Evolutionary conservation across 2,113 vertebrate species (phyloP).

Genomic region (Callaeas wilsoni): DNA sequence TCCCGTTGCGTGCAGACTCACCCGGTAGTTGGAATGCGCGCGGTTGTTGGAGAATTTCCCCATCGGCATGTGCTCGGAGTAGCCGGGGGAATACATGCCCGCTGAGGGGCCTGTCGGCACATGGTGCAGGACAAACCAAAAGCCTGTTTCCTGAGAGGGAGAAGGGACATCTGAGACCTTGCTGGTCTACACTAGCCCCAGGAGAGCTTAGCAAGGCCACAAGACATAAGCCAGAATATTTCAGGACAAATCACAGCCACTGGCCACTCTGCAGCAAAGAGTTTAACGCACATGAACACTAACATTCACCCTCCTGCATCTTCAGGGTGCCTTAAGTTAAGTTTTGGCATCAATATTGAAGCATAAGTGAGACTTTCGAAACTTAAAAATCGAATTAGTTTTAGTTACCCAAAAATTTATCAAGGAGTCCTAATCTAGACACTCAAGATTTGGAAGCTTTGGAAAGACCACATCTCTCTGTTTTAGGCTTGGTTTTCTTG

Average conservation of each 20-base stretch:
- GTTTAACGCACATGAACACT: rapidly evolving
- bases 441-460: background rate
- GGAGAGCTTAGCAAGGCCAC: background rate
- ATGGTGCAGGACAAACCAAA: constrained; percentile 97
- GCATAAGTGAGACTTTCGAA: background rate
- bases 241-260: background rate
- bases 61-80: constrained; percentile 88
- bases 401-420: background rate
- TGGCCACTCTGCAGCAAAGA: background rate
- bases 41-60: constrained; percentile 92
- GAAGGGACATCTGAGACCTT: background rate
- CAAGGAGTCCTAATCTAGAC: background rate
- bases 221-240: background rate
- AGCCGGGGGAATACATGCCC: constrained; percentile 89
- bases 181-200: background rate
- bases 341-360: background rate
- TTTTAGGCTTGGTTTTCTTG: background rate
- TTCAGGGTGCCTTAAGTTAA: background rate
- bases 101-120: constrained; percentile 91
- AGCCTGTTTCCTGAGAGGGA: constrained; percentile 87
- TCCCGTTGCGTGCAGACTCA: constrained; percentile 66
- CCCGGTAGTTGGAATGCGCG: constrained; percentile 95
- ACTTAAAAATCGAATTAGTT: background rate
- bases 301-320: background rate
- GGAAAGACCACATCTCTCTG: background rate